phyloP scores from a whole-genome alignment of 2,888 invertebrate genomes.

The Aelia acuminata region DNA sequence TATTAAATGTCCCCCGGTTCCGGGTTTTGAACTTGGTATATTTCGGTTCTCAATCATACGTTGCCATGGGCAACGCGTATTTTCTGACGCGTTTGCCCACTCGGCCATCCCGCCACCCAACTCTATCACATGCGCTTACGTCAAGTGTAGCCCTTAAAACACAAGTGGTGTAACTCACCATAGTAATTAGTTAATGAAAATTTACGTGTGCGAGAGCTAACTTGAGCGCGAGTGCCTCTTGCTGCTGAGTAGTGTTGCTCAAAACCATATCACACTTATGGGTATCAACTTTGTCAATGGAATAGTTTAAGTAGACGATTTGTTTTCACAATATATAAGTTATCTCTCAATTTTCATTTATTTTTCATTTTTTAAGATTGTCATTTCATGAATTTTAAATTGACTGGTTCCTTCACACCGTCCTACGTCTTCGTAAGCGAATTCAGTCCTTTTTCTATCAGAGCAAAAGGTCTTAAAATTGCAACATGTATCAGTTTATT shows the following conservation, averaged over 20 bases:
- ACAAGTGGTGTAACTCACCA: no score
- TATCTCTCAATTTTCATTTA: neutral
- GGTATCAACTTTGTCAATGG: neutral
- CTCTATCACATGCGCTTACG: no score
- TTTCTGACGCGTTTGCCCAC: no score
- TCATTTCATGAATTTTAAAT: neutral
- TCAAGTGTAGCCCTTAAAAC: no score
- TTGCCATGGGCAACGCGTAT: no score
- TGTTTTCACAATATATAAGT: no score
- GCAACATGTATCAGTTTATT: neutral
- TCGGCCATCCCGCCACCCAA: no score
- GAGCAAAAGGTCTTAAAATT: conserved; percentile 46
- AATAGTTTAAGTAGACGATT: neutral
- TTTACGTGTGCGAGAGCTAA: no score
- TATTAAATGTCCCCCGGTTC: no score
- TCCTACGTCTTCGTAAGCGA: conserved; percentile 57
- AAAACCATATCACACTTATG: neutral
- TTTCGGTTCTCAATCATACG: no score
- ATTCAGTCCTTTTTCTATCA: conserved; percentile 10
- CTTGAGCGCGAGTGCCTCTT: neutral
- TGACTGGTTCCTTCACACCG: conserved; percentile 49
- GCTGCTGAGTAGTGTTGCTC: conserved; percentile 12
- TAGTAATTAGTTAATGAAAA: no score
- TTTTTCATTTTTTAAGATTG: neutral
- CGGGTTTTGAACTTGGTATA: no score